Percentiles rank a stretch among this genome's conserved stretches.
Evolutionary conservation across 2,888 invertebrate species (phyloP).

Genomic region (Coenonympha glycerion): DNA sequence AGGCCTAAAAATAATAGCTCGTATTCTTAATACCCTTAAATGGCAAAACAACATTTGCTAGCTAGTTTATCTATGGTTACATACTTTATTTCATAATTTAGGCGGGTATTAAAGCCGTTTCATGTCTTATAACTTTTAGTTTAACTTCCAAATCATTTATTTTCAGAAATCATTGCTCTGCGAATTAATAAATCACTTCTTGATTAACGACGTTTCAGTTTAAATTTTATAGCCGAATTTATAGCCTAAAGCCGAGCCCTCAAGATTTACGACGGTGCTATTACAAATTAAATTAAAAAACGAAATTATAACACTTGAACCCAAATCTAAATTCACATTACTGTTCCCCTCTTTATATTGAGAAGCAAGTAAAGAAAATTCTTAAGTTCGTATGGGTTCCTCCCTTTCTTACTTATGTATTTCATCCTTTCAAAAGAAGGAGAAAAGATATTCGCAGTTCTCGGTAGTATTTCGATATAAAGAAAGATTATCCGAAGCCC

Average conservation of each 20-base stretch:
- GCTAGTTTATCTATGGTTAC: too few species aligned
- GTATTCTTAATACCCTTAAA: too few species aligned
- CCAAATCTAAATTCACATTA: conserved; percentile 75
- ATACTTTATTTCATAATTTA: too few species aligned
- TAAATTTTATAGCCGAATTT: not conserved
- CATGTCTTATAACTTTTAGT: too few species aligned
- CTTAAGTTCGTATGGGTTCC: conserved; percentile 44
- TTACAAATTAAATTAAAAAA: conserved; percentile 75
- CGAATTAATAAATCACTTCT: not conserved
- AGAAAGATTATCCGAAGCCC: conserved; percentile 77
- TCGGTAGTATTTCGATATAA: conserved; percentile 70
- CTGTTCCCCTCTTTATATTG: conserved; percentile 72
- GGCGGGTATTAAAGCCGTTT: too few species aligned
- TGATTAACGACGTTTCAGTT: not conserved
- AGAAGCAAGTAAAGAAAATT: conserved; percentile 64
- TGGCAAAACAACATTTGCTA: too few species aligned
- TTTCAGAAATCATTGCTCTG: too few species aligned
- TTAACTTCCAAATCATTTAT: too few species aligned
- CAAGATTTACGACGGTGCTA: conserved; percentile 50
- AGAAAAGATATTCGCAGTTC: conserved; percentile 45
- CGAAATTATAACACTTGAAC: conserved; percentile 72
- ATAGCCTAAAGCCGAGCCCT: conserved; percentile 36
- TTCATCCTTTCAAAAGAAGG: conserved; percentile 37
- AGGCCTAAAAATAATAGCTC: too few species aligned
- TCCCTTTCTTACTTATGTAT: conserved; percentile 37